Base-by-base conservation (phyloP, 2,797 vertebrate species). In the Micropoecilia bifurca region DNA sequence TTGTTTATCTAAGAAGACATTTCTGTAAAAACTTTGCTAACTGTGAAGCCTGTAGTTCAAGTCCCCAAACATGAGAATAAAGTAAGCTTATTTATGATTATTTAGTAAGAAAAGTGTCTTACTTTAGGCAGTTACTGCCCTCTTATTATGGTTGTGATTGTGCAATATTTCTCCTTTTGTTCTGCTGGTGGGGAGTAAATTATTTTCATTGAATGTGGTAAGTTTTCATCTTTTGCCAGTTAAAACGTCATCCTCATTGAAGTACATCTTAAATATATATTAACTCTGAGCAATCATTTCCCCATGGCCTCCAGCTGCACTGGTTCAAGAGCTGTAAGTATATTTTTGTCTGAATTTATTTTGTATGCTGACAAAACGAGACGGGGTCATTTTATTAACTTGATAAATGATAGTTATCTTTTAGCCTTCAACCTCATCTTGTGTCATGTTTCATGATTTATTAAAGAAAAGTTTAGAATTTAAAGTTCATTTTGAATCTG, bases 41-140 rank as follows among this genome's bases (percentile, higher is more conserved):
- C 47, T 13, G 43, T 71, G 71, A 28, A 66, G 36, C n/a, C 47
- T 55, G 36, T 68, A 43, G 73, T 28, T n/a, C 55, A 33, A 47
- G 30, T 47, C 50, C 61, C 9, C 22, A 22, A 61, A 13, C 1
- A 6, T 1, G 14, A 79, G 6, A 73, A 76, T 71, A 71, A 74
- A 72, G 77, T 0, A 83, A 75, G 9, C 6, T 57, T 87, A 81
- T 87, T 85, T 79, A 87, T 86, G 85, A 80, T 39, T 69, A 46
- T 89, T 89, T 88, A 87, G 86, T 85, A 92, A 91, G 91, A 89
- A 93, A 93, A 84, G 43, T 78, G 12, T 71, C 69, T 9, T 22
- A 45, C 68, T 59, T 47, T 74, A 39, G 82, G 14, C 45, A 66
- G 71, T 36, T 9, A 25, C 74, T 43, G 46, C 3, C 6, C 6